phyloP scores from a whole-genome alignment of 2,113 vertebrate species.

The Euleptes europaea region DNA sequence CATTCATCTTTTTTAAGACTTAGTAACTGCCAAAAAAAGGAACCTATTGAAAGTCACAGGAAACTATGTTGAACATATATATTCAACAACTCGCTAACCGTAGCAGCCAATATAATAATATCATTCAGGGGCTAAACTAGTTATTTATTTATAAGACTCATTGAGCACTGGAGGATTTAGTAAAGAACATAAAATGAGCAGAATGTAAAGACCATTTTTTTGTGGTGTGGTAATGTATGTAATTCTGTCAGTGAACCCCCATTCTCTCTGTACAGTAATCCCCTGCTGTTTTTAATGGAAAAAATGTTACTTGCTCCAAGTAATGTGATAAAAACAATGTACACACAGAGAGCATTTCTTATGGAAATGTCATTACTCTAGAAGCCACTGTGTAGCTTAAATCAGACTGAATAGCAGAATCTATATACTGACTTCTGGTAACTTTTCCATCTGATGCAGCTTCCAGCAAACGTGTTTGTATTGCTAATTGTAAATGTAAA shows the following conservation, averaged over 20 bases:
- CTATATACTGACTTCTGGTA: background rate
- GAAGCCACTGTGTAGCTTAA: conserved; percentile 14
- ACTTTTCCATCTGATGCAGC: background rate
- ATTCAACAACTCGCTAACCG: background rate
- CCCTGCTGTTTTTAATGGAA: conserved; percentile 10
- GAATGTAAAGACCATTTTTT: background rate
- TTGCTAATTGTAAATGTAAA: background rate
- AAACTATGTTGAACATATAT: background rate
- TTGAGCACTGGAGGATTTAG: background rate
- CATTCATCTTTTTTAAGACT: background rate
- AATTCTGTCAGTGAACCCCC: background rate
- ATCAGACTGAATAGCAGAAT: background rate
- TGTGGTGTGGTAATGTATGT: background rate
- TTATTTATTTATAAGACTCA: background rate
- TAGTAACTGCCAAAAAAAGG: background rate
- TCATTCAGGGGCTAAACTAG: background rate
- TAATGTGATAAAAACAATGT: background rate
- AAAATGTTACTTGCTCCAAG: background rate
- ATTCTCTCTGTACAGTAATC: background rate
- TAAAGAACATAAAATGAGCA: background rate
- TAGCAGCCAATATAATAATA: background rate
- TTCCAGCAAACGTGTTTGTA: background rate
- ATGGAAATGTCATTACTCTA: background rate
- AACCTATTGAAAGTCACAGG: background rate
- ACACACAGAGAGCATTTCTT: background rate